Conservation (phyloP, 2,888 invertebrate genomes). For the Plemyria rubiginata region DNA sequence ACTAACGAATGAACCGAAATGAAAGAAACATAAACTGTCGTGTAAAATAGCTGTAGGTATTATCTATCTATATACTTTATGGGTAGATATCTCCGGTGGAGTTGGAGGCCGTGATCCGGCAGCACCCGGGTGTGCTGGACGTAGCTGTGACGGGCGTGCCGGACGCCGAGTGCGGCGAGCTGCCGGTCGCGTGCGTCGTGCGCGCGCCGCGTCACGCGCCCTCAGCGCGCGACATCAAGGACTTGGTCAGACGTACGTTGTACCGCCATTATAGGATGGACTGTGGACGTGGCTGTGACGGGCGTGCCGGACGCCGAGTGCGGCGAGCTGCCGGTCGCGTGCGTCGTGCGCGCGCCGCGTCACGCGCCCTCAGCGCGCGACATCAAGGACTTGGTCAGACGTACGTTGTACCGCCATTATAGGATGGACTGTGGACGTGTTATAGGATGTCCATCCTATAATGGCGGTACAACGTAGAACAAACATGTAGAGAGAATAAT, state of each 20-base stretch:
- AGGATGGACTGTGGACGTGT: too few relatives aligned
- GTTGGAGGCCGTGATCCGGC: constrained; percentile 54
- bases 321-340: constrained; percentile 58
- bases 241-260: constrained; percentile 18
- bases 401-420: too few relatives aligned
- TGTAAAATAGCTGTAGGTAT: too few relatives aligned
- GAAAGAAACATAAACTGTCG: too few relatives aligned
- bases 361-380: too few relatives aligned
- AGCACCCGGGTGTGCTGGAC: constrained; percentile 57
- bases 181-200: constrained; percentile 58
- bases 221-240: constrained; percentile 56
- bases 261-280: too few relatives aligned
- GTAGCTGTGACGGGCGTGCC: constrained; percentile 57
- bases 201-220: constrained; percentile 39
- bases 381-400: too few relatives aligned
- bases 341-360: constrained; percentile 53
- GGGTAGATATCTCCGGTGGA: constrained; percentile 62
- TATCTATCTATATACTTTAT: too few relatives aligned
- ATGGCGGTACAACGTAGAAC: too few relatives aligned
- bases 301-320: constrained; percentile 53
- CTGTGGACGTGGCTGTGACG: constrained; percentile 58
- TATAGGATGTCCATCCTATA: too few relatives aligned
- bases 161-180: constrained; percentile 53
- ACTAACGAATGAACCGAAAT: too few relatives aligned
- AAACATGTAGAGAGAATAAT: too few relatives aligned